phyloP scores from a whole-genome alignment of 2,888 invertebrate genomes.

The Aelia acuminata region DNA sequence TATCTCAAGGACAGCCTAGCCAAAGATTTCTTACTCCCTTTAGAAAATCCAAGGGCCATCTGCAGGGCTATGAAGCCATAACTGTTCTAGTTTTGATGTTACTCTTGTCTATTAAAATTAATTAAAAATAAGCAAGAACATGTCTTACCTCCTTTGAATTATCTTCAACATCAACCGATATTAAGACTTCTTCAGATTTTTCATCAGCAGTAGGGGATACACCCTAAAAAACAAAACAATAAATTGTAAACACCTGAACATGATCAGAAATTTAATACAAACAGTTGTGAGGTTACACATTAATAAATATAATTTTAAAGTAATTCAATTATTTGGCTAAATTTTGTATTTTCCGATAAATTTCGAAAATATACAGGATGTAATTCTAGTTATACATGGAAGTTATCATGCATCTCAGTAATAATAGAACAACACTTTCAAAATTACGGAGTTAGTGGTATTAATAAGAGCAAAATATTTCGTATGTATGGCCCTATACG shows the following conservation, averaged over 20 bases:
- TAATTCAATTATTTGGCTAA: background rate
- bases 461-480: background rate
- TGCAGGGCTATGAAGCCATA: too few species aligned
- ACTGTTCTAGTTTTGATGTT: too few species aligned
- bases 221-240: background rate
- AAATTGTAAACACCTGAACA: background rate
- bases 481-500: too few species aligned
- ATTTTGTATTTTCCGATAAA: background rate
- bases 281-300: too few species aligned
- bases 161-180: slow-evolving; percentile 41
- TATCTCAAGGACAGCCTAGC: too few species aligned
- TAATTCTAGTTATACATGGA: slow-evolving; percentile 7
- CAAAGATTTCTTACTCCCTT: too few species aligned
- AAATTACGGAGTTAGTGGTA: slow-evolving; percentile 28
- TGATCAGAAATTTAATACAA: background rate
- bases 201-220: slow-evolving; percentile 11
- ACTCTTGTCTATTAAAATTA: too few species aligned
- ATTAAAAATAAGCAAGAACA: background rate
- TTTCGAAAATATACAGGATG: background rate
- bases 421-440: slow-evolving; percentile 2
- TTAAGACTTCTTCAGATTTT: slow-evolving; percentile 49
- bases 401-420: slow-evolving; percentile 32
- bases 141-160: slow-evolving; percentile 39
- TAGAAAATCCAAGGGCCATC: too few species aligned
- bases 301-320: background rate